Percentiles rank a stretch among this genome's conserved stretches.
These are phyloP conservation scores for Meda fulgida DNA, from an alignment of 2,797 vertebrate genomes.

Conservation along the genomic window DNA sequence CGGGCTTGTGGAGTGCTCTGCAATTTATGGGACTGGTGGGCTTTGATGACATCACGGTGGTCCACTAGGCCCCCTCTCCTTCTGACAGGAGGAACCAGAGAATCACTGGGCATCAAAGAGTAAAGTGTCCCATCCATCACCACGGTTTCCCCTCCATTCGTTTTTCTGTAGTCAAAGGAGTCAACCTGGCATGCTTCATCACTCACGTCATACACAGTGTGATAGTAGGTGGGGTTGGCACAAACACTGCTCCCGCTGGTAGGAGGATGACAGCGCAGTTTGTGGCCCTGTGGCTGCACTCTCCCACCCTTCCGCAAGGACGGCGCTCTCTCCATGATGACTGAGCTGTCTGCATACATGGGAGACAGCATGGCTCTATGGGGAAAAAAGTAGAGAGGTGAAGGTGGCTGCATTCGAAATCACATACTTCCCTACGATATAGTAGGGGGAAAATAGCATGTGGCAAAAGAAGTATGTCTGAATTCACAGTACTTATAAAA, in stretches of 20 bases:
- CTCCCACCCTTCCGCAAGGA: conserved; percentile 66
- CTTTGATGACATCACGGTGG: conserved; percentile 86
- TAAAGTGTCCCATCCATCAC: conserved; percentile 50
- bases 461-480: no score
- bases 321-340: conserved; percentile 53
- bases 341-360: conserved; percentile 67
- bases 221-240: conserved; percentile 76
- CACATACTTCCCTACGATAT: no score
- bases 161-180: conserved; percentile 59
- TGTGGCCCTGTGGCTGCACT: conserved; percentile 63
- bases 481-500: no score
- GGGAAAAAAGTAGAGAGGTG: background rate
- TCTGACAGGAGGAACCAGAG: conserved; percentile 69
- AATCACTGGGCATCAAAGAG: conserved; percentile 61
- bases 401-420: no score
- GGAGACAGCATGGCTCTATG: conserved; percentile 77
- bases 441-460: no score
- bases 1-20: conserved; percentile 86
- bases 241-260: conserved; percentile 73
- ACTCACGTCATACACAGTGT: conserved; percentile 74
- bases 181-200: conserved; percentile 72
- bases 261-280: conserved; percentile 65
- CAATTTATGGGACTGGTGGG: conserved; percentile 87
- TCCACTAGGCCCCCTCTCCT: conserved; percentile 85
- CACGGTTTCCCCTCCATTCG: conserved; percentile 55